Evolutionary conservation across 1,140 invertebrate species (phyloP), one percentile per base, ranked within the genome.

Genomic region (Venturia canescens): DNA sequence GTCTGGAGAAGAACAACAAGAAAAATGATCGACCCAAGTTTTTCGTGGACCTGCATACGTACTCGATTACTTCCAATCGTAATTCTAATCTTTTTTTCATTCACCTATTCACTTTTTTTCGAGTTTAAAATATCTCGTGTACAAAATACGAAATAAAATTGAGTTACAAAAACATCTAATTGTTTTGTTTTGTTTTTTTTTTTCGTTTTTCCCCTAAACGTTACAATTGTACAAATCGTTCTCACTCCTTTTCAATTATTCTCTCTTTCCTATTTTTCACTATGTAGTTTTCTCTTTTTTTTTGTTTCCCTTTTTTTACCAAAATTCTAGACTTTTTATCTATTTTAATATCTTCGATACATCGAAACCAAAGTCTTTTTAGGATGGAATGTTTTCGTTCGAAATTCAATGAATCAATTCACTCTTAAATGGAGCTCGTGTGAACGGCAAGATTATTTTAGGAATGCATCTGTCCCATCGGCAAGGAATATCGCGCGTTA

Each of bases 401-500:
- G 38, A 26, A 82, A 57, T 15, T 71, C 38, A 34, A 23, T 79
- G 38, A 34, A 78, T 31, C 26, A 23, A 21, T 60, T 76, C 23
- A 34, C 53, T 31, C 44, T 53, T 29, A 15, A 70, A 38, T 60
- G 27, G 44, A 67, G 21, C 38, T 44, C 60, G 34, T 66, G 23
- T 66, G 23, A 44, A 50, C 66, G 67, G 75, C 76, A 79, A 74
- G 60, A 82, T 82, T 21, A 74, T 26, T 76, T 74, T 57, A 79
- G 77, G 81, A 82, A 82, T 82, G 77, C 81, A 75, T 48, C 29
- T 53, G 75, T 23, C 38, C 71, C 48, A 77, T 78, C 70, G 80
- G 75, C 80, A 81, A 81, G 80, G 80, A 81, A 81, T 80, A 67
- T 67, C 72, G 75, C 72, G 75, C 44, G 53, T 81, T 78, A 78